phyloP scores from a whole-genome alignment of 2,888 invertebrate genomes.

The Hypomecis punctinalis region DNA sequence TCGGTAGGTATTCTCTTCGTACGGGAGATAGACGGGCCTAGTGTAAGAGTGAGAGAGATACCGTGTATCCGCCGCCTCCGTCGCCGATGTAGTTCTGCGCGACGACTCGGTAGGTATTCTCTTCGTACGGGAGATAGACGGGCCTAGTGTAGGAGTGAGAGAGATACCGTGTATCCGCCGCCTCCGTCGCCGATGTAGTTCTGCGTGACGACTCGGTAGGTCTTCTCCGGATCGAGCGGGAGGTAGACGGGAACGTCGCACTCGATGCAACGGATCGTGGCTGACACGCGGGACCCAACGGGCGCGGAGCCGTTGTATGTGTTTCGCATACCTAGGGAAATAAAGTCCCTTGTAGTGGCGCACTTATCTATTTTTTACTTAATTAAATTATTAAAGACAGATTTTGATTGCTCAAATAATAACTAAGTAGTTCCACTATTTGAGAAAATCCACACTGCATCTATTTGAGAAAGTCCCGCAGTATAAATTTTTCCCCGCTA shows the following conservation, averaged over 20 bases:
- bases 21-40: conserved; percentile 84
- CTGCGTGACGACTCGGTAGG: conserved; percentile 87
- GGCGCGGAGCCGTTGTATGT: conserved; percentile 86
- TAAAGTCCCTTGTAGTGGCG: no score
- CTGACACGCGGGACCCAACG: conserved; percentile 84
- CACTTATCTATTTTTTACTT: no score
- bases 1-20: conserved; percentile 86
- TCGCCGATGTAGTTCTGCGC: conserved; percentile 86
- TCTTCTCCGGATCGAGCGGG: conserved; percentile 80
- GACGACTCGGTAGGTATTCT: conserved; percentile 86
- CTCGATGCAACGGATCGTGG: conserved; percentile 84
- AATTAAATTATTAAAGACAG: no score
- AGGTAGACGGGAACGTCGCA: conserved; percentile 87
- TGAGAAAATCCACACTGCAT: no score
- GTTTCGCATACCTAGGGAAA: conserved; percentile 82
- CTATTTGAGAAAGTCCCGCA: no score
- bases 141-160: conserved; percentile 63
- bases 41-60: no score
- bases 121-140: conserved; percentile 84
- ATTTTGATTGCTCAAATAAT: no score
- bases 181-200: conserved; percentile 88
- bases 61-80: conserved; percentile 85
- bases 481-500: no score
- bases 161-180: conserved; percentile 85
- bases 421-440: no score